Evolutionary conservation across 2,797 vertebrate species (phyloP).

Genomic region (Lophotriccus pileatus): DNA sequence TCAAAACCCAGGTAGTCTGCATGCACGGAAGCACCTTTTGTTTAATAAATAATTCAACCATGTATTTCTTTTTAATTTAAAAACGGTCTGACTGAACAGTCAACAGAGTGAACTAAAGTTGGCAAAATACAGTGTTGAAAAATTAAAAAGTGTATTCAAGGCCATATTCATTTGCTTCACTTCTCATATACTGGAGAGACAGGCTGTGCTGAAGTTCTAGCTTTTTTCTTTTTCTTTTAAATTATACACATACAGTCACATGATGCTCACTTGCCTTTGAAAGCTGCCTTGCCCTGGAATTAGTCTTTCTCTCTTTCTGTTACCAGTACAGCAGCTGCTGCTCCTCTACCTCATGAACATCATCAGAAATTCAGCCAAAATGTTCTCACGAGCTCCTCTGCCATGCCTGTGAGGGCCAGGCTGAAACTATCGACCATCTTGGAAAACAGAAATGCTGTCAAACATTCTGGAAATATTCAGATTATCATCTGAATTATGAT

Average conservation of each 20-base stretch:
- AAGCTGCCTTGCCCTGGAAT: conserved; percentile 24
- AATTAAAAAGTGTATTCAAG: conserved; percentile 59
- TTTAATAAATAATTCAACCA: conserved; percentile 67
- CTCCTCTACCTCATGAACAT: neutral
- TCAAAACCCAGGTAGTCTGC: conserved; percentile 44
- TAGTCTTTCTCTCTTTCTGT: neutral
- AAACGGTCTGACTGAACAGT: conserved; percentile 56
- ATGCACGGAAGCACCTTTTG: conserved; percentile 53
- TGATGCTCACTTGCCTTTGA: conserved; percentile 28
- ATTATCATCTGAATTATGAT: neutral
- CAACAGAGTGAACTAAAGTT: conserved; percentile 60
- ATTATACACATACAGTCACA: conserved; percentile 15
- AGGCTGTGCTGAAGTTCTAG: conserved; percentile 3
- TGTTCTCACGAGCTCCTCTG: neutral
- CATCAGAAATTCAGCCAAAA: conserved; percentile 6
- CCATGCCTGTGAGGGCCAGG: neutral
- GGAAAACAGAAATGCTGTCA: neutral
- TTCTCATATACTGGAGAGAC: conserved; percentile 21
- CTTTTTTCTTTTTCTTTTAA: conserved; percentile 18
- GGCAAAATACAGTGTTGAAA: conserved; percentile 60
- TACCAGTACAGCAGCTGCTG: neutral
- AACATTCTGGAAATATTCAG: neutral
- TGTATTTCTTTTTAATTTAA: conserved; percentile 64
- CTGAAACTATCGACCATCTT: neutral
- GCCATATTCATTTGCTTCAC: conserved; percentile 26